phyloP scores from a whole-genome alignment of 1,140 invertebrate genomes.

The Propsilocerus akamusi region DNA sequence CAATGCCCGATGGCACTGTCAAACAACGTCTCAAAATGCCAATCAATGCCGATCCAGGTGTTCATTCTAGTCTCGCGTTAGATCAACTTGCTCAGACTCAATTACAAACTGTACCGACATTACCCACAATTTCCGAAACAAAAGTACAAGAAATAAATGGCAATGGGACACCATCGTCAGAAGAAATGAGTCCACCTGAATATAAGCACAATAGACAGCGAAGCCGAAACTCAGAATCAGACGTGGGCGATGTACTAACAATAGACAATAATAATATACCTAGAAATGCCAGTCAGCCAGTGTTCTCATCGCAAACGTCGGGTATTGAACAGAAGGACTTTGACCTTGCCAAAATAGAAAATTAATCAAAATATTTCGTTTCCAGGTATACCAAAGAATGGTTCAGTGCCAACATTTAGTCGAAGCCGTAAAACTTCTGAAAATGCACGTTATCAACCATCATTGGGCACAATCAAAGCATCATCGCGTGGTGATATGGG shows the following conservation, averaged over 20 bases:
- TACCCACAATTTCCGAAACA: conserved; percentile 74
- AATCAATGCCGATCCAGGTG: conserved; percentile 81
- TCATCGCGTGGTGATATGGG: conserved; percentile 40
- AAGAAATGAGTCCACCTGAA: conserved; percentile 20
- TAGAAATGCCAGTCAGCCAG: conserved; percentile 65
- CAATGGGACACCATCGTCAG: conserved; percentile 9
- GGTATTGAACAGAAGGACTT: conserved; percentile 11
- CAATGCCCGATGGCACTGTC: conserved; percentile 74
- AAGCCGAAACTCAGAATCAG: conserved; percentile 15
- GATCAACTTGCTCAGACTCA: conserved; percentile 47
- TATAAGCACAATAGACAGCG: conserved; percentile 20
- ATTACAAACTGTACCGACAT: conserved; percentile 48
- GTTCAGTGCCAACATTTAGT: conserved; percentile 73
- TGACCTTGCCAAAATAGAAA: background rate
- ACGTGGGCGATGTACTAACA: conserved; percentile 11
- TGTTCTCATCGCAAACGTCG: conserved; percentile 59
- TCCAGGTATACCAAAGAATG: conserved; percentile 55
- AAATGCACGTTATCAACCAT: conserved; percentile 57
- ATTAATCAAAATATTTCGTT: background rate
- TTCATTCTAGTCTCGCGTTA: conserved; percentile 77
- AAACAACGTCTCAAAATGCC: conserved; percentile 70
- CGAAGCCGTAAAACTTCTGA: conserved; percentile 60
- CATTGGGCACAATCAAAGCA: conserved; percentile 53
- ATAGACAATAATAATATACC: conserved; percentile 35
- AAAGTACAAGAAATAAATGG: conserved; percentile 43